Percentiles rank a stretch among this genome's conserved stretches.
Evolutionary conservation across 2,888 invertebrate species (phyloP).

Genomic region (Nomada ruficornis): DNA sequence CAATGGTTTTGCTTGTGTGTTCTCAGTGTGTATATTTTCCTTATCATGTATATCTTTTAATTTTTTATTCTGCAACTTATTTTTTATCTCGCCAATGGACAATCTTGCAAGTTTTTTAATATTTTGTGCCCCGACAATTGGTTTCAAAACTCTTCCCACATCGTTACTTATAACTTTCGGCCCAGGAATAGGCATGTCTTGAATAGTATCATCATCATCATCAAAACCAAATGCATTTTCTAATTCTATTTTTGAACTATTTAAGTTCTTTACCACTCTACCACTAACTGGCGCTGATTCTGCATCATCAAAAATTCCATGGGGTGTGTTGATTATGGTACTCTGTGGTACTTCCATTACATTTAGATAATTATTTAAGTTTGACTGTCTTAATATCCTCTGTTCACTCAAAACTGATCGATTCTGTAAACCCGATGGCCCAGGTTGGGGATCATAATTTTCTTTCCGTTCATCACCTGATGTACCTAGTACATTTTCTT

Average conservation of each 20-base stretch:
- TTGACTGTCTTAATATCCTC: conserved; percentile 72
- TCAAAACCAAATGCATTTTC: conserved; percentile 79
- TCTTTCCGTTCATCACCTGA: conserved; percentile 20
- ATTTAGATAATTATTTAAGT: conserved; percentile 77
- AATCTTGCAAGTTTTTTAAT: conserved; percentile 56
- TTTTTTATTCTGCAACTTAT: conserved; percentile 50
- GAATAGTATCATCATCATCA: conserved; percentile 65
- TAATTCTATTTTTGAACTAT: conserved; percentile 49
- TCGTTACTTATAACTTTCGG: neutral
- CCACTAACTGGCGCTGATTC: conserved; percentile 65
- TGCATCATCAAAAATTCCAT: conserved; percentile 77
- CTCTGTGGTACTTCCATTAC: conserved; percentile 75
- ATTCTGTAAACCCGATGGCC: conserved; percentile 68
- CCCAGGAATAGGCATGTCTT: conserved; percentile 23
- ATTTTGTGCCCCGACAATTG: neutral
- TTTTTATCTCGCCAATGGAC: conserved; percentile 65
- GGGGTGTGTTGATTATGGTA: conserved; percentile 69
- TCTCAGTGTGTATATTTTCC: conserved; percentile 21
- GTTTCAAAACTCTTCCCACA: neutral
- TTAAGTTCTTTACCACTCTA: conserved; percentile 50
- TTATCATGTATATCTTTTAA: conserved; percentile 22
- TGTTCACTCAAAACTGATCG: conserved; percentile 28
- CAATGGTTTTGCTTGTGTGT: conserved; percentile 7
- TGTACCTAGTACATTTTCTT: neutral
- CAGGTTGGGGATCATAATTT: conserved; percentile 58